Percentiles rank a stretch among this genome's conserved stretches.
Conservation (phyloP, 2,888 invertebrate genomes). For the Athalia cordata region DNA sequence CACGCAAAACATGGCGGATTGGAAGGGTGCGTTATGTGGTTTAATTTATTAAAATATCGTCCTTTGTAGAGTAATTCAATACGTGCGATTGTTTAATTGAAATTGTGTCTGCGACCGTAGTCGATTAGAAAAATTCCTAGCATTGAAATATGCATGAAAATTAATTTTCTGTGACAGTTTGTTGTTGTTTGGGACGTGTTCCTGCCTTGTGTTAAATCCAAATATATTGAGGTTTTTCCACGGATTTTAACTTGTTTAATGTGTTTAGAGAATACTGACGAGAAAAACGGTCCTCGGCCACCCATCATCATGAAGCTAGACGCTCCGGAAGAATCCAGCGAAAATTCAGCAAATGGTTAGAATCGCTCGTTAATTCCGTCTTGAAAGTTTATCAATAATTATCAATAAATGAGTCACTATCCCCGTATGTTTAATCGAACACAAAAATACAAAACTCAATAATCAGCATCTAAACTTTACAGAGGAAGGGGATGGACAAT, state of each 20-base stretch:
- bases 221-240: conserved; percentile 3
- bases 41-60: conserved; percentile 50
- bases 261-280: conserved; percentile 62
- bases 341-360: conserved; percentile 66
- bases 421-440: neutral
- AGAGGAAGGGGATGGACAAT: conserved; percentile 60
- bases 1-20: conserved; percentile 66
- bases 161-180: conserved; percentile 39
- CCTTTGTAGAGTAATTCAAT: neutral
- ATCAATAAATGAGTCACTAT: neutral
- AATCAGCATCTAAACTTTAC: conserved; percentile 11
- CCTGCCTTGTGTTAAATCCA: neutral
- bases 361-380: conserved; percentile 18
- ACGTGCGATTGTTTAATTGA: neutral
- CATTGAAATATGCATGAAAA: neutral
- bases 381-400: conserved; percentile 20
- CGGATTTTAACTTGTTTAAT: conserved; percentile 9
- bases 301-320: conserved; percentile 66
- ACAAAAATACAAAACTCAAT: neutral
- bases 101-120: neutral
- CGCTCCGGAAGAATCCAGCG: conserved; percentile 62
- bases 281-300: conserved; percentile 59
- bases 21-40: conserved; percentile 68
- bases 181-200: conserved; percentile 40
- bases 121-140: neutral